Evolutionary conservation across 2,797 vertebrate genomes (phyloP).

Genomic region (Myotis myotis): DNA sequence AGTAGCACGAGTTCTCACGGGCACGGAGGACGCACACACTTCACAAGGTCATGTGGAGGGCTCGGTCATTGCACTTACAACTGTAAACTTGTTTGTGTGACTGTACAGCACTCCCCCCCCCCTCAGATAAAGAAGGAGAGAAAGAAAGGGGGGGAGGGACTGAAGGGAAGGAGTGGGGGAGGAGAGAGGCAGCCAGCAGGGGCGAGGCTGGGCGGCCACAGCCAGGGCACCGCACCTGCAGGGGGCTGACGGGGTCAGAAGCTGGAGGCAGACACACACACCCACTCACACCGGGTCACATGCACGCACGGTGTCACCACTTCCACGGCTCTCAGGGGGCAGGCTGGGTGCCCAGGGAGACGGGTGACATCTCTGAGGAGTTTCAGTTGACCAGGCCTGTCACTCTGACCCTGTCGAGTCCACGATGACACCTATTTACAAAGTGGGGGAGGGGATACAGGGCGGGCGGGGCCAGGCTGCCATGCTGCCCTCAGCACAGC

Average conservation of each 20-base stretch:
- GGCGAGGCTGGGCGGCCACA: constrained; percentile 81
- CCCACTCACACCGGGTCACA: constrained; percentile 71
- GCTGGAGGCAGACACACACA: constrained; percentile 88
- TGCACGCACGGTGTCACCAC: constrained; percentile 82
- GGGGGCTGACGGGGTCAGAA: constrained; percentile 80
- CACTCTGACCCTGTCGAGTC: constrained; percentile 83
- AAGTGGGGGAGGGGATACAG: constrained; percentile 78
- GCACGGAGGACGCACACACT: constrained; percentile 97
- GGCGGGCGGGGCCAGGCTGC: constrained; percentile 43
- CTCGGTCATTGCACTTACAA: constrained; percentile 93
- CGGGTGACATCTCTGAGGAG: constrained; percentile 65
- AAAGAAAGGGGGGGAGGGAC: background rate
- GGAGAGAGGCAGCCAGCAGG: constrained; percentile 79
- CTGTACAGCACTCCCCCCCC: constrained; percentile 82
- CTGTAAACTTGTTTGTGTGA: constrained; percentile 89
- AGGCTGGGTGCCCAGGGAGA: constrained; percentile 80
- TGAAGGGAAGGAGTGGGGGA: background rate
- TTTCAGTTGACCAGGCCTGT: constrained; percentile 72
- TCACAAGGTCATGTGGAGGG: constrained; percentile 96
- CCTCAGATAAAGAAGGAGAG: constrained; percentile 72
- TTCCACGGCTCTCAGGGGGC: constrained; percentile 86
- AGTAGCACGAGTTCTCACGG: constrained; percentile 96
- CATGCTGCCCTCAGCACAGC: background rate
- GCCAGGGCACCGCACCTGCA: constrained; percentile 12
- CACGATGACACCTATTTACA: constrained; percentile 98